Evolutionary conservation across 2,888 invertebrate genomes (phyloP).

Genomic region (Nebria salina): DNA sequence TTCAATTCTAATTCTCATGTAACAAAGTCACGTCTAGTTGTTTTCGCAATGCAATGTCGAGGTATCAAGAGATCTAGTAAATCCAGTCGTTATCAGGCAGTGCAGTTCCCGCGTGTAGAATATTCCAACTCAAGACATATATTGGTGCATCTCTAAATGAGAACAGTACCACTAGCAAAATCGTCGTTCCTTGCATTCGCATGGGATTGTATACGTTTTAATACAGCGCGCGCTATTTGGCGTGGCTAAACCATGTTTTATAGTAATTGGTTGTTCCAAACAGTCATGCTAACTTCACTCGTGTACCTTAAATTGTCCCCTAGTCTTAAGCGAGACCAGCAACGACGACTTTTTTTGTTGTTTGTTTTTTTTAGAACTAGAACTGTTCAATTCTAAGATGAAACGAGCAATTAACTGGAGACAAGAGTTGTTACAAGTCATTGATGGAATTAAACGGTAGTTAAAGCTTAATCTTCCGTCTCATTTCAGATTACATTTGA

Average conservation of each 20-base stretch:
- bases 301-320: conserved; percentile 29
- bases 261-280: conserved; percentile 27
- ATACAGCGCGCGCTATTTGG: conserved; percentile 20
- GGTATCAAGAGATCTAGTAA: not conserved
- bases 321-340: conserved; percentile 25
- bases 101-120: conserved; percentile 2
- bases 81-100: conserved; percentile 19
- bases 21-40: not conserved
- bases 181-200: conserved; percentile 3
- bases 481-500: not conserved
- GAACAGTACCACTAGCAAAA: not conserved
- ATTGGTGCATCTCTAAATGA: conserved; percentile 32
- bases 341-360: not conserved
- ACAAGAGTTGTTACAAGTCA: not conserved
- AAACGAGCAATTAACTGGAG: not conserved
- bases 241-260: conserved; percentile 37
- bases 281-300: conserved; percentile 13
- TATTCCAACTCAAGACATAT: not conserved
- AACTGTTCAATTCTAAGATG: not conserved
- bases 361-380: not conserved
- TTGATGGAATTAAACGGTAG: not conserved
- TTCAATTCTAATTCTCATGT: not conserved
- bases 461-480: not conserved
- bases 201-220: conserved; percentile 30
- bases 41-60: not conserved